Base-by-base conservation (phyloP, 2,113 vertebrate species). In the Pitta sordida region DNA sequence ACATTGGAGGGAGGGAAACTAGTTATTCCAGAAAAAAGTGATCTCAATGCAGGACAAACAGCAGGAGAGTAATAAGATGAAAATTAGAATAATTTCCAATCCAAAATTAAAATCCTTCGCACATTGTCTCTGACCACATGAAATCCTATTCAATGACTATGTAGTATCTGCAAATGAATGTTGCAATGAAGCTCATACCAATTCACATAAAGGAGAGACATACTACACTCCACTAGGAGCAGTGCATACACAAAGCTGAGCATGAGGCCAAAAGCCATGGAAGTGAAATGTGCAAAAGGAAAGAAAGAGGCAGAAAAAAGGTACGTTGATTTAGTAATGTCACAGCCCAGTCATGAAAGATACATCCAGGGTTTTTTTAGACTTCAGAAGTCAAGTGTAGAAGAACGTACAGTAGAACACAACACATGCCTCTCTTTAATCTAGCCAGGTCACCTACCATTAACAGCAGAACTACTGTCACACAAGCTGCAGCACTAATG, bases 61-160 rank as follows among this genome's bases (percentile, higher is more conserved):
- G 67, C 37, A 80, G 27, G 13, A 68, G 7, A 73, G 8, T 6
- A 46, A 39, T 43, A 67, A 76, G 23, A 71, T 23, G 37, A 74
- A 59, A 6, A 51, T 26, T 49, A 71, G 16, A 75, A 11, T 60
- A 87, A 89, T 34, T 75, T 77, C 74, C 16, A 79, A 52, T 32
- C 20, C 13, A 27, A 32, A 52, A 58, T 64, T 62, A 76, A 15
- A 64, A 24, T 89, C 18, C 8, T 91, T 22, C 17, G 74, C 59
- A 89, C 1, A 2, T 21, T 43, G 17, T 65, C 17, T 77, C 67
- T 1, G 1, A 75, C 27, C 22, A 56, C 0, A 0, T 4, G 10
- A 56, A 87, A 68, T 32, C n/a, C 22, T 64, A 68, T 39, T 85
- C n/a, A 29, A 39, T 39, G 10, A 32, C 48, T 63, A 59, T 80